A percentile compares a stretch with the other conserved stretches of the same genome.
phyloP scores from a whole-genome alignment of 2,888 invertebrate species.

The Zygogramma bicolorata region DNA sequence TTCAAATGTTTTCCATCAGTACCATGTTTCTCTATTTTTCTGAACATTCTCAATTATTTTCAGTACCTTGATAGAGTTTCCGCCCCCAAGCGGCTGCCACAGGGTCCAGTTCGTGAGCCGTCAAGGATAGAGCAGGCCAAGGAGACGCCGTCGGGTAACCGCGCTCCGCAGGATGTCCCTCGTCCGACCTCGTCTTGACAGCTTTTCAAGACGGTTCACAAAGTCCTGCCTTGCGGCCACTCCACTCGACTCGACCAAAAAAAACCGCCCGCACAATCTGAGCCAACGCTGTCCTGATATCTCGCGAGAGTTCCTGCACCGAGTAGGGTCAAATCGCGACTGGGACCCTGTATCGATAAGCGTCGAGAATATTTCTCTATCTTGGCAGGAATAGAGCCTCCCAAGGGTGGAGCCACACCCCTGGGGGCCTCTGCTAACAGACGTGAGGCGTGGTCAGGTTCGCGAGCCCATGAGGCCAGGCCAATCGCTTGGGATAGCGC shows the following conservation, averaged over 20 bases:
- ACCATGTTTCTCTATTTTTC: background rate
- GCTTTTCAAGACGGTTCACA: slow-evolving; percentile 46
- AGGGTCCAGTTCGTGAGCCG: slow-evolving; percentile 76
- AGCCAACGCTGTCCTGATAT: slow-evolving; percentile 44
- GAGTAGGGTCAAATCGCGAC: slow-evolving; percentile 64
- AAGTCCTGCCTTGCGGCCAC: slow-evolving; percentile 40
- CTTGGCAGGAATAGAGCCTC: slow-evolving; percentile 41
- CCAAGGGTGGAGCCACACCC: slow-evolving; percentile 64
- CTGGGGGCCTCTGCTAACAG: slow-evolving; percentile 64
- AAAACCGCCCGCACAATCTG: slow-evolving; percentile 34
- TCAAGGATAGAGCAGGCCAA: slow-evolving; percentile 75
- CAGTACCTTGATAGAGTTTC: slow-evolving; percentile 75
- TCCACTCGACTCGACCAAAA: slow-evolving; percentile 31
- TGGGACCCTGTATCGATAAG: slow-evolving; percentile 63
- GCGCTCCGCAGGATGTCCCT: slow-evolving; percentile 71
- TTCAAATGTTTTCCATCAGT: no score
- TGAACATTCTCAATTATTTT: slow-evolving; percentile 6
- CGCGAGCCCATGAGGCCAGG: slow-evolving; percentile 51
- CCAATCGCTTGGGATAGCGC: slow-evolving; percentile 60
- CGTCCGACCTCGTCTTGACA: slow-evolving; percentile 82
- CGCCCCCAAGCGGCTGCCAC: slow-evolving; percentile 82
- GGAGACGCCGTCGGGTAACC: slow-evolving; percentile 84
- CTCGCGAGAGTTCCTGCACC: slow-evolving; percentile 63
- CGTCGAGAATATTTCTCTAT: slow-evolving; percentile 55
- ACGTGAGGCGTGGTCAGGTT: slow-evolving; percentile 53